Evolutionary conservation across 2,888 invertebrate genomes (phyloP).

Genomic region (Meteorus cinctellus): DNA sequence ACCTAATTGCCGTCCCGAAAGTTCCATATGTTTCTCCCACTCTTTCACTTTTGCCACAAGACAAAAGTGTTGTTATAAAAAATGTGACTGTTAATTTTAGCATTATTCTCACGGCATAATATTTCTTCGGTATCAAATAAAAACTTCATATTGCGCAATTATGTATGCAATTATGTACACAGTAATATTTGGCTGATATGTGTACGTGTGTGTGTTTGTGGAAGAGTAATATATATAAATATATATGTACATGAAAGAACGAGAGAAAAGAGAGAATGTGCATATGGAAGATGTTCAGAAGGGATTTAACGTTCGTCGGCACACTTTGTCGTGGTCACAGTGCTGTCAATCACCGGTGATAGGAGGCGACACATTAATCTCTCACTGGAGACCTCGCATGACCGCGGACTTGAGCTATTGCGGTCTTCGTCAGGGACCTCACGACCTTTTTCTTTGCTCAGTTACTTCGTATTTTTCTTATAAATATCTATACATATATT

Average conservation of each 20-base stretch:
- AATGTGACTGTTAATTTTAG: background rate
- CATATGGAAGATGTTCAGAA: slow-evolving; percentile 33
- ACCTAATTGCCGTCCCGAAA: slow-evolving; percentile 45
- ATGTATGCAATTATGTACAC: too few relatives aligned
- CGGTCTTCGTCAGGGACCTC: slow-evolving; percentile 59
- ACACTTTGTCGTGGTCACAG: slow-evolving; percentile 71
- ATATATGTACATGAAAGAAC: background rate
- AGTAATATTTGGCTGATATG: background rate
- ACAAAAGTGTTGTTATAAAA: background rate
- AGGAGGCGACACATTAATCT: slow-evolving; percentile 72
- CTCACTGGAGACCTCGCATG: slow-evolving; percentile 56
- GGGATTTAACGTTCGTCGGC: slow-evolving; percentile 62
- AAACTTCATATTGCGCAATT: background rate
- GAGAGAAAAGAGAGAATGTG: background rate
- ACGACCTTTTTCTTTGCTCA: slow-evolving; percentile 52
- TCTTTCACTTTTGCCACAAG: background rate
- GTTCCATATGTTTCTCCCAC: background rate
- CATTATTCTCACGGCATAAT: background rate
- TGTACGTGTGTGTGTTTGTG: background rate
- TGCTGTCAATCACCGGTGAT: slow-evolving; percentile 71
- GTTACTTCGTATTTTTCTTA: background rate
- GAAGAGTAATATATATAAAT: background rate
- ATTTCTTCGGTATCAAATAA: background rate
- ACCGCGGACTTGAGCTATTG: slow-evolving; percentile 60
- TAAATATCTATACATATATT: background rate